Percentiles rank a stretch among this genome's conserved stretches.
These are phyloP conservation scores for Acipenser transmontanus DNA, from an alignment of 2,797 vertebrate species.

Conservation along the genomic window DNA sequence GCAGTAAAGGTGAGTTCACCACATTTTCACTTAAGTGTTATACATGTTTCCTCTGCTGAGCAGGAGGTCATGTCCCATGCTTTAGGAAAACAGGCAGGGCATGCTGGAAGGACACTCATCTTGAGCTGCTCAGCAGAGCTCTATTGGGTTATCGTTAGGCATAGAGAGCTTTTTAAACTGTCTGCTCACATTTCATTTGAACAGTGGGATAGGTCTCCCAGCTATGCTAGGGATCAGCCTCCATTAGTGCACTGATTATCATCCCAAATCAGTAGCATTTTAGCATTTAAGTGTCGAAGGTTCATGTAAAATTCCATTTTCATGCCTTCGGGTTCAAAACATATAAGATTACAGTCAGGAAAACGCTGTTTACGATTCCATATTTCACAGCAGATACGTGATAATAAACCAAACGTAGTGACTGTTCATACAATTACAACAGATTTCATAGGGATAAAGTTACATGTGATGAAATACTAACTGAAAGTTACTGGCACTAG, in stretches of 20 bases:
- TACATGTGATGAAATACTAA: constrained; percentile 12
- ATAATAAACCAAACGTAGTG: constrained; percentile 32
- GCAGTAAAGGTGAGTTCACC: too few relatives aligned
- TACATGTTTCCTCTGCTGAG: too few relatives aligned
- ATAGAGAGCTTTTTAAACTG: neutral
- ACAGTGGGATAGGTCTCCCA: neutral
- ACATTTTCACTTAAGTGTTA: too few relatives aligned
- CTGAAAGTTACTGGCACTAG: constrained; percentile 26
- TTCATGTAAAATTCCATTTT: neutral
- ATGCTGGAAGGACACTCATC: neutral
- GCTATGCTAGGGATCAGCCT: neutral
- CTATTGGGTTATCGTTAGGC: neutral
- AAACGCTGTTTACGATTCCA: constrained; percentile 9
- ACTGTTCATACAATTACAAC: constrained; percentile 49
- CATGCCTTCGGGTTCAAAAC: neutral
- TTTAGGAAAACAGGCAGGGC: too few relatives aligned
- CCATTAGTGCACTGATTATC: constrained; percentile 10
- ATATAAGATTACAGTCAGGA: neutral
- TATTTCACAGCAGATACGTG: constrained; percentile 5
- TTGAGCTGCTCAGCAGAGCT: constrained; percentile 1
- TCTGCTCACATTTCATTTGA: constrained; percentile 13
- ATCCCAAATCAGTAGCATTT: constrained; percentile 11
- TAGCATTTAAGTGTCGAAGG: constrained; percentile 6
- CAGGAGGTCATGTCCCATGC: too few relatives aligned
- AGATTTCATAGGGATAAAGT: constrained; percentile 51